phyloP scores from a whole-genome alignment of 2,888 invertebrate species.

The Odontocolon sp. region DNA sequence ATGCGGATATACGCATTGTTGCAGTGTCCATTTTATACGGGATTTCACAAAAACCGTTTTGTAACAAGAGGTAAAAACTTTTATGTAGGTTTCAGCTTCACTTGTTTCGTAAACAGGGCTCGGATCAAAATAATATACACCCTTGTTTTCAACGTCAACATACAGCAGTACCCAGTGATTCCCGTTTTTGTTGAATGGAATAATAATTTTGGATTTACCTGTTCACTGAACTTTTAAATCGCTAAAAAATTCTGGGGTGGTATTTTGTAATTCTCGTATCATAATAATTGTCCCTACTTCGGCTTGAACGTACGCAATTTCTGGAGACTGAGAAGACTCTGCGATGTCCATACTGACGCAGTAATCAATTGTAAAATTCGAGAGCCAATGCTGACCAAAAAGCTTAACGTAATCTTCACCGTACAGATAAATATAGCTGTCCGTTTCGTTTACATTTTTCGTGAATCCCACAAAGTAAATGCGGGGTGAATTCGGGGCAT shows the following conservation, averaged over 20 bases:
- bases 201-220: not conserved
- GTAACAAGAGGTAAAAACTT: not conserved
- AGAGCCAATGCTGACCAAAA: conserved; percentile 20
- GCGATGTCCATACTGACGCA: not conserved
- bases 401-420: conserved; percentile 29
- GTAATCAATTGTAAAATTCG: conserved; percentile 27
- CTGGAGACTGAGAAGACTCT: not conserved
- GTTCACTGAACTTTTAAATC: not conserved
- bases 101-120: conserved; percentile 1
- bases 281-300: conserved; percentile 9
- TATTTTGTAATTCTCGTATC: not conserved
- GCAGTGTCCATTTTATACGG: not conserved
- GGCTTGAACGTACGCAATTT: not conserved
- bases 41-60: not conserved
- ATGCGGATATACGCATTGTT: conserved; percentile 11
- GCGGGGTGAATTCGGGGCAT: not conserved
- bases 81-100: not conserved
- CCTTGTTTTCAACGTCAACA: not conserved
- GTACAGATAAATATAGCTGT: conserved; percentile 1
- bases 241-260: not conserved
- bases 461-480: conserved; percentile 22
- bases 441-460: not conserved
- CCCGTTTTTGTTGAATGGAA: conserved; percentile 9
- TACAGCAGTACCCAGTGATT: conserved; percentile 22
- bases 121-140: conserved; percentile 1